Conservation (phyloP, 2,888 invertebrate genomes). For the Ennomos quercinarius region DNA sequence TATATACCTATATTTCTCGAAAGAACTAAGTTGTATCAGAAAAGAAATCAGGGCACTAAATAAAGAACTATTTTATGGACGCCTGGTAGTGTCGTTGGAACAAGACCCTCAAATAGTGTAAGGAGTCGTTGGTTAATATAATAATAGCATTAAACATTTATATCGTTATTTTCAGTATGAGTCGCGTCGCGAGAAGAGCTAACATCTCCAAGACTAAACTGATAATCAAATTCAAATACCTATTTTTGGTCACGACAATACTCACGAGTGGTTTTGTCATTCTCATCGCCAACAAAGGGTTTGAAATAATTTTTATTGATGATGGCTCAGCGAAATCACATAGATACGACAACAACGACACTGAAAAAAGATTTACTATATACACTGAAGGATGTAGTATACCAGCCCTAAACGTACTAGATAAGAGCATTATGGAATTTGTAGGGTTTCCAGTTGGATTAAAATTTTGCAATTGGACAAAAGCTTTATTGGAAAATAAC, state of each 20-base stretch:
- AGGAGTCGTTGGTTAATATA: neutral
- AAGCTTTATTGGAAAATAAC: constrained; percentile 78
- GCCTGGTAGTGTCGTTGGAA: no score
- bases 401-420: constrained; percentile 85
- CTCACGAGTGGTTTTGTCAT: constrained; percentile 50
- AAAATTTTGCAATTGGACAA: constrained; percentile 25
- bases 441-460: constrained; percentile 24
- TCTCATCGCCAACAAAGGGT: constrained; percentile 30
- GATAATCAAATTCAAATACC: constrained; percentile 46
- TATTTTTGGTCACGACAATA: constrained; percentile 49
- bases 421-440: constrained; percentile 68
- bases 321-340: constrained; percentile 10
- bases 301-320: constrained; percentile 20
- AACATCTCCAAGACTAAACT: constrained; percentile 29
- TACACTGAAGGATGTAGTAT: constrained; percentile 87
- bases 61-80: no score
- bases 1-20: no score
- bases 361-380: constrained; percentile 64
- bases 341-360: constrained; percentile 15
- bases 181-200: constrained; percentile 19
- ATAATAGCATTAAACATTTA: constrained; percentile 9
- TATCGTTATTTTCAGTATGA: constrained; percentile 39
- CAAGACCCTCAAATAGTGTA: neutral
- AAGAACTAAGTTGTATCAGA: no score
- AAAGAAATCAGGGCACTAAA: no score